These are phyloP conservation scores for Herpailurus yagouaroundi DNA, from an alignment of 2,113 vertebrate species.

Conservation along the genomic window DNA sequence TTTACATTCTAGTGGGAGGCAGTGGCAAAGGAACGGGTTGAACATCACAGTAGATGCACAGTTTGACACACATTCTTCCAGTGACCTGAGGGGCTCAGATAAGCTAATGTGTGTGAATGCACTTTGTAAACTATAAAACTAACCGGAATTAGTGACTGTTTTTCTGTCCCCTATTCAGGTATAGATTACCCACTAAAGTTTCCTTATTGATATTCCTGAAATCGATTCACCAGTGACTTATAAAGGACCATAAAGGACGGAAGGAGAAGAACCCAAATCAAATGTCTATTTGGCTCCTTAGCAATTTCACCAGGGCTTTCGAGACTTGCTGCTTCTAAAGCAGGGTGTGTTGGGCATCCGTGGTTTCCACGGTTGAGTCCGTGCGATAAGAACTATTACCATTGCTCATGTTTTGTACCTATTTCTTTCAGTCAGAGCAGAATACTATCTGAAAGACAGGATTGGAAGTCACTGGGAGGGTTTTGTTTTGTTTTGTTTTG, in stretches of 20 bases:
- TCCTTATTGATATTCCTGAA: not conserved
- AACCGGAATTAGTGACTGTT: not conserved
- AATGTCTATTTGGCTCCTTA: not conserved
- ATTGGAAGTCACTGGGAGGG: not conserved
- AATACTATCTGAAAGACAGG: not conserved
- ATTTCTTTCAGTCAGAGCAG: not conserved
- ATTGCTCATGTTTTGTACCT: not conserved
- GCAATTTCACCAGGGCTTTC: not conserved
- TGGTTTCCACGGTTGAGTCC: not conserved
- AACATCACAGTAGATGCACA: rapidly evolving
- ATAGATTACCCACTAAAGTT: not conserved
- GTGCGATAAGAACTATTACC: not conserved
- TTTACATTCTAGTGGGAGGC: not conserved
- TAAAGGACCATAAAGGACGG: not conserved
- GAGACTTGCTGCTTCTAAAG: not conserved
- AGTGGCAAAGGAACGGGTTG: not conserved
- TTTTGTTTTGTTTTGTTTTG: not conserved
- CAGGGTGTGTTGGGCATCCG: not conserved
- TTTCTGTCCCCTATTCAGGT: not conserved
- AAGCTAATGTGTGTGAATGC: not conserved
- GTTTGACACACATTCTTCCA: not conserved
- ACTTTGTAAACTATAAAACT: not conserved
- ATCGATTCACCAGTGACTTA: not conserved
- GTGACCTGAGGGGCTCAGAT: not conserved
- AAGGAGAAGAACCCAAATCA: not conserved